Evolutionary conservation across 2,797 vertebrate genomes (phyloP).

Genomic region (Propithecus deckenii): DNA sequence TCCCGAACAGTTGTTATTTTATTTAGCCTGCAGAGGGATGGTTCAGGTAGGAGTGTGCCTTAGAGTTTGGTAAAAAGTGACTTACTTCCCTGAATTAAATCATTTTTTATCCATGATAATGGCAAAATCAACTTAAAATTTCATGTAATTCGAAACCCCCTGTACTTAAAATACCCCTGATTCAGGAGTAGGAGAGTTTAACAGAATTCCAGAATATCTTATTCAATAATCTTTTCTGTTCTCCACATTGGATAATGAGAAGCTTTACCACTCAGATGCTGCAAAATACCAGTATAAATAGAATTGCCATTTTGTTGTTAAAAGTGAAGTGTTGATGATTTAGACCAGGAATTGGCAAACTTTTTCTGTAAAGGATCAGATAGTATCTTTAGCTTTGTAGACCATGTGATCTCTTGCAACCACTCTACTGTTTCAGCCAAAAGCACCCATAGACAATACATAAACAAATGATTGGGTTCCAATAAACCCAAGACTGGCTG

Average conservation of each 20-base stretch:
- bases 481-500: neutral
- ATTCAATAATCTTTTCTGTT: neutral
- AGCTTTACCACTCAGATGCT: neutral
- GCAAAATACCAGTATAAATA: neutral
- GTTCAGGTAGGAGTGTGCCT: neutral
- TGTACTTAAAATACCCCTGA: neutral
- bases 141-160: neutral
- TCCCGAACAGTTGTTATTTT: slow-evolving; percentile 1
- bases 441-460: neutral
- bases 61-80: neutral
- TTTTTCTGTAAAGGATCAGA: neutral
- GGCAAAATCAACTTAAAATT: slow-evolving; percentile 6
- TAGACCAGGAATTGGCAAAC: neutral
- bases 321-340: neutral
- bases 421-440: neutral
- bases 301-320: slow-evolving; percentile 6
- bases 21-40: neutral
- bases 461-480: neutral
- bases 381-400: neutral
- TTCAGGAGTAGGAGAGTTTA: neutral
- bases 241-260: neutral
- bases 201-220: slow-evolving; percentile 13
- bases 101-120: neutral
- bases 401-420: neutral
- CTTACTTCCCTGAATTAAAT: slow-evolving; percentile 13